Evolutionary conservation across 2,797 vertebrate species (phyloP).

Genomic region (Agapornis canus): DNA sequence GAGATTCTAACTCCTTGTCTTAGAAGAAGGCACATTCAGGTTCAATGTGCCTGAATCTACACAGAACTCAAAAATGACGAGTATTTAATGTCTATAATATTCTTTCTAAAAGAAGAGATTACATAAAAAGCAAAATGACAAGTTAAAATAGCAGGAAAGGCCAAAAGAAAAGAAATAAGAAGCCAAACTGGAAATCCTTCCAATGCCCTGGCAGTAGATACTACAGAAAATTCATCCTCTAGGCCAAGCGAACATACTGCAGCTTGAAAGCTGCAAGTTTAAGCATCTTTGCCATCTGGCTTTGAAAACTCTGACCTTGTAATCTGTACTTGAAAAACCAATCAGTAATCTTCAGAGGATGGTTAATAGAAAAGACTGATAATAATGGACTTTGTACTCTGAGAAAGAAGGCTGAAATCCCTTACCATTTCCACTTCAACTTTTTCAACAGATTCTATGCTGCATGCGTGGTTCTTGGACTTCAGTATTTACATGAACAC

Average conservation of each 20-base stretch:
- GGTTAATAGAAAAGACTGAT: not conserved
- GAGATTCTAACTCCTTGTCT: not conserved
- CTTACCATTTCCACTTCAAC: slow-evolving; percentile 26
- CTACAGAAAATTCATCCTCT: not conserved
- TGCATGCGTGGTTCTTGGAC: slow-evolving; percentile 94
- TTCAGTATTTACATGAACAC: slow-evolving; percentile 98
- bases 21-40: not conserved
- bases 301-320: not conserved
- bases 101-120: not conserved
- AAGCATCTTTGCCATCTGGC: not conserved
- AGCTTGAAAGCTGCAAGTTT: not conserved
- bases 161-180: not conserved
- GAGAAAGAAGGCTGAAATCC: not conserved
- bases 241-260: not conserved
- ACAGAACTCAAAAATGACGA: not conserved
- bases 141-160: not conserved
- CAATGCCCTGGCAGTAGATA: not conserved
- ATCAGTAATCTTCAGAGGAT: not conserved
- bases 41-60: not conserved
- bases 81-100: not conserved
- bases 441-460: slow-evolving; percentile 90
- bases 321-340: not conserved
- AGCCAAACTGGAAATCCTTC: not conserved
- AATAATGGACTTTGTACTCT: not conserved
- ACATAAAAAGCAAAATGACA: not conserved